Conservation (phyloP, 2,888 invertebrate genomes). For the Priocnemis perturbator region DNA sequence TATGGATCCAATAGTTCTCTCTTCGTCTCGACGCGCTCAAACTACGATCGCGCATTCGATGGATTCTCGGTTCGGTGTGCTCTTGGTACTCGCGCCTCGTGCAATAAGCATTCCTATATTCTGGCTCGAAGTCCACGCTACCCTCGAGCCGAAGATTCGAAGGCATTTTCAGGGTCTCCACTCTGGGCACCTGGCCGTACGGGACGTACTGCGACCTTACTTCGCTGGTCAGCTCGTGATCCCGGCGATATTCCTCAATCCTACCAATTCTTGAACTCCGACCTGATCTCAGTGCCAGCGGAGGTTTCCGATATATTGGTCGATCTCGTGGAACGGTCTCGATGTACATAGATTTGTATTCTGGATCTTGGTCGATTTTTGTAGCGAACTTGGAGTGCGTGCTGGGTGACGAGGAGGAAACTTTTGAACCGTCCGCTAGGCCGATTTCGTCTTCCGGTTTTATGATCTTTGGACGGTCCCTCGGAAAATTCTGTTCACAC, state of each 20-base stretch:
- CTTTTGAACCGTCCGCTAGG: conserved; percentile 69
- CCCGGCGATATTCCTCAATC: conserved; percentile 28
- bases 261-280: conserved; percentile 29
- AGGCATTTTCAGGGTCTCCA: conserved; percentile 67
- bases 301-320: conserved; percentile 61
- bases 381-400: conserved; percentile 55
- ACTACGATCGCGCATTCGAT: conserved; percentile 61
- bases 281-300: conserved; percentile 52
- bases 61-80: conserved; percentile 49
- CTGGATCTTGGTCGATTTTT: conserved; percentile 73
- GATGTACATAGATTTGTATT: conserved; percentile 72
- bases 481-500: conserved; percentile 73
- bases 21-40: conserved; percentile 61
- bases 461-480: conserved; percentile 73
- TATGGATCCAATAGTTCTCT: conserved; percentile 66
- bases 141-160: conserved; percentile 74
- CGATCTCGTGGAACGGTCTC: conserved; percentile 59
- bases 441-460: conserved; percentile 73
- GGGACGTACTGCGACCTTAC: conserved; percentile 65
- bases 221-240: conserved; percentile 59
- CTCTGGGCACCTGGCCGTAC: conserved; percentile 64
- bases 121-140: conserved; percentile 73
- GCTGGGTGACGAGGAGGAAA: conserved; percentile 51
- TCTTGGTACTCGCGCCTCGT: conserved; percentile 39
- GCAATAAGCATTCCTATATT: conserved; percentile 75